Percentiles rank a stretch among this genome's conserved stretches.
These are phyloP conservation scores for Trichopoda pennipes DNA, from an alignment of 2,888 invertebrate species.

Conservation along the genomic window DNA sequence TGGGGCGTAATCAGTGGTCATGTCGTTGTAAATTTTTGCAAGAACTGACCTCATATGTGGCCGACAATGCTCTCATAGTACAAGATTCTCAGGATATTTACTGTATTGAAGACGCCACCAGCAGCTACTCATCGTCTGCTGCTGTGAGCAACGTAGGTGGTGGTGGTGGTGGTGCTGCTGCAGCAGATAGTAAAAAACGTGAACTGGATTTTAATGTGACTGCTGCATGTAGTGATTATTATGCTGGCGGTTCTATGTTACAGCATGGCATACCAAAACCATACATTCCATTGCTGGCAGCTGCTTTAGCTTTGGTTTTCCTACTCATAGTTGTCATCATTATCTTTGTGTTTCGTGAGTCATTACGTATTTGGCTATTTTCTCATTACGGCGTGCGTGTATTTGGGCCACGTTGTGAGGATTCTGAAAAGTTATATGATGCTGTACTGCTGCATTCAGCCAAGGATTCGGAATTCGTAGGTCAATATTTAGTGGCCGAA, in stretches of 20 bases:
- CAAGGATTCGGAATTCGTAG: slow-evolving; percentile 94
- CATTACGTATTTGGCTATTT: slow-evolving; percentile 92
- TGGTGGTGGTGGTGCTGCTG: slow-evolving; percentile 76
- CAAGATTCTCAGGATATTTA: slow-evolving; percentile 90
- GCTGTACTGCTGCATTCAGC: slow-evolving; percentile 96
- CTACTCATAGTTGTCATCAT: slow-evolving; percentile 88
- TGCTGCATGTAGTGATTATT: slow-evolving; percentile 88
- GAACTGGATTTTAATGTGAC: slow-evolving; percentile 92
- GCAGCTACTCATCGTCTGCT: slow-evolving; percentile 10
- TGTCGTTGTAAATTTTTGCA: slow-evolving; percentile 95
- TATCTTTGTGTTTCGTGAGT: slow-evolving; percentile 91
- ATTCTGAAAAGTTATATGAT: slow-evolving; percentile 93
- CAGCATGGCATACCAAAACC: slow-evolving; percentile 90
- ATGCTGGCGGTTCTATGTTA: slow-evolving; percentile 88
- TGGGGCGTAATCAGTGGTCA: slow-evolving; percentile 93
- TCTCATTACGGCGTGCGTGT: slow-evolving; percentile 92
- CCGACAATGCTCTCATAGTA: slow-evolving; percentile 90
- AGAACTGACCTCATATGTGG: slow-evolving; percentile 91
- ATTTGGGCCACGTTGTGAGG: slow-evolving; percentile 88
- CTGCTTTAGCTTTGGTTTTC: slow-evolving; percentile 88
- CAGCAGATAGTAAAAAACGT: slow-evolving; percentile 82
- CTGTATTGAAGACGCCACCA: slow-evolving; percentile 84
- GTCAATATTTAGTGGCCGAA: slow-evolving; percentile 91
- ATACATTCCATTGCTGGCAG: slow-evolving; percentile 91
- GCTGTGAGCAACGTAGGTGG: slow-evolving; percentile 30